Conservation (phyloP, 1,140 invertebrate genomes). For the Galendromus occidentalis region DNA sequence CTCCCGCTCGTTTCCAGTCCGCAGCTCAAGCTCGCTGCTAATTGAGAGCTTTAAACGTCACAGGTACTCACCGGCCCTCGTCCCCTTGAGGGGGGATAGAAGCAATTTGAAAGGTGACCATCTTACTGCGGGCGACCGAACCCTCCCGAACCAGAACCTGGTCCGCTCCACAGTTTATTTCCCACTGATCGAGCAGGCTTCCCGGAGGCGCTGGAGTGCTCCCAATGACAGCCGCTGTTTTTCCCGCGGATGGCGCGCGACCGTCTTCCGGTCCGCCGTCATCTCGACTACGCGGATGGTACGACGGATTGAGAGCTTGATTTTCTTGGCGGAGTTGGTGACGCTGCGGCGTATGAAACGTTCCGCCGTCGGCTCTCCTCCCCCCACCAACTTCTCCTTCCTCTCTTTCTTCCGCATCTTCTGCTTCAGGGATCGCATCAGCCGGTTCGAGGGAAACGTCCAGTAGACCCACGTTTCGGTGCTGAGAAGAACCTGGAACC, state of each 20-base stretch:
- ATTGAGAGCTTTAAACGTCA: too few species aligned
- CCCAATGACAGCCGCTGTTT: not conserved
- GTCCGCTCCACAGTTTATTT: not conserved
- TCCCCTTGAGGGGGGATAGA: too few species aligned
- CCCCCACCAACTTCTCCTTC: not conserved
- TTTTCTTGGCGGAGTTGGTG: too few species aligned
- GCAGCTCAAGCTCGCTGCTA: too few species aligned
- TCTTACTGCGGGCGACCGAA: constrained; percentile 11
- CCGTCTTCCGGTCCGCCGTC: too few species aligned
- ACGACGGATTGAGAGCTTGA: too few species aligned
- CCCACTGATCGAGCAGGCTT: not conserved
- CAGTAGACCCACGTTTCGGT: not conserved
- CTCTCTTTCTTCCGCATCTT: not conserved
- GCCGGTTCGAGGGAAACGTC: not conserved
- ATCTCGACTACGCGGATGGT: too few species aligned
- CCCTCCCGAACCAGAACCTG: not conserved
- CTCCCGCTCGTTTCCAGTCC: too few species aligned
- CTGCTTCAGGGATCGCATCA: not conserved
- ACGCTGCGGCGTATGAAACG: too few species aligned
- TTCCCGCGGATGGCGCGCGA: not conserved
- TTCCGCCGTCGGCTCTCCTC: not conserved
- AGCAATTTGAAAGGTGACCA: constrained; percentile 4
- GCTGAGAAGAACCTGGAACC: not conserved
- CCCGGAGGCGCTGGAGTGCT: not conserved
- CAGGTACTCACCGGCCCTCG: too few species aligned